These are phyloP conservation scores for Heteromyza rotundicornis DNA, from an alignment of 2,888 invertebrate genomes.

Conservation along the genomic window DNA sequence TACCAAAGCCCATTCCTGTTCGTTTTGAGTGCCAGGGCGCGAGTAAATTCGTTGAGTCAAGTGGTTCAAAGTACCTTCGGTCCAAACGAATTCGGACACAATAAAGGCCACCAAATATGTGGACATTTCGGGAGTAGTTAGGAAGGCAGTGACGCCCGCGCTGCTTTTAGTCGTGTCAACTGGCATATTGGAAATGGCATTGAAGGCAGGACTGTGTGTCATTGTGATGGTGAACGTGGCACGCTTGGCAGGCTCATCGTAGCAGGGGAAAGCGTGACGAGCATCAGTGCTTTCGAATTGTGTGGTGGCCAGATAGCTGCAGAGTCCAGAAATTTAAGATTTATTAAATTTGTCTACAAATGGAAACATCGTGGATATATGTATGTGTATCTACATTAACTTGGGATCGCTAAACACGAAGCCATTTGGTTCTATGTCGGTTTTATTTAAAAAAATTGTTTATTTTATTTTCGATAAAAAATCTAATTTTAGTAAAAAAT, in stretches of 20 bases:
- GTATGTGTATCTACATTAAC: too few relatives aligned
- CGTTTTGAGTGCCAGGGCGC: conserved; percentile 46
- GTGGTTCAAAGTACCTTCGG: conserved; percentile 40
- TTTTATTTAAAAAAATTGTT: too few relatives aligned
- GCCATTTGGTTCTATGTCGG: neutral
- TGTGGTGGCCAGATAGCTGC: conserved; percentile 67
- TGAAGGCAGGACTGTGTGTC: conserved; percentile 46
- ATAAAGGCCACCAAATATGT: conserved; percentile 82
- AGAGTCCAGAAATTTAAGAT: neutral
- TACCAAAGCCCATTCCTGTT: conserved; percentile 73
- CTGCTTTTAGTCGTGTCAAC: conserved; percentile 27
- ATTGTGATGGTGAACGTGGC: conserved; percentile 65
- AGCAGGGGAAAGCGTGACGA: conserved; percentile 77
- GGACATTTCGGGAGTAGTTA: conserved; percentile 71
- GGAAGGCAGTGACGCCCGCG: conserved; percentile 46
- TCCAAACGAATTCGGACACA: conserved; percentile 67
- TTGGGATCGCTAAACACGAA: too few relatives aligned
- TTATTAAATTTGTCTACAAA: neutral
- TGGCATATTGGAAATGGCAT: conserved; percentile 64
- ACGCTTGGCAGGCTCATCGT: conserved; percentile 73
- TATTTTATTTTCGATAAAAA: too few relatives aligned
- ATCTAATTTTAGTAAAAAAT: too few relatives aligned
- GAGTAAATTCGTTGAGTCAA: conserved; percentile 54
- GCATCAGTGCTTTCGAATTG: conserved; percentile 74
- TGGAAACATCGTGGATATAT: neutral